A percentile compares a stretch with the other conserved stretches of the same genome.
Evolutionary conservation across 2,888 invertebrate genomes (phyloP).

Genomic region (Polydrusus pterygomalis): DNA sequence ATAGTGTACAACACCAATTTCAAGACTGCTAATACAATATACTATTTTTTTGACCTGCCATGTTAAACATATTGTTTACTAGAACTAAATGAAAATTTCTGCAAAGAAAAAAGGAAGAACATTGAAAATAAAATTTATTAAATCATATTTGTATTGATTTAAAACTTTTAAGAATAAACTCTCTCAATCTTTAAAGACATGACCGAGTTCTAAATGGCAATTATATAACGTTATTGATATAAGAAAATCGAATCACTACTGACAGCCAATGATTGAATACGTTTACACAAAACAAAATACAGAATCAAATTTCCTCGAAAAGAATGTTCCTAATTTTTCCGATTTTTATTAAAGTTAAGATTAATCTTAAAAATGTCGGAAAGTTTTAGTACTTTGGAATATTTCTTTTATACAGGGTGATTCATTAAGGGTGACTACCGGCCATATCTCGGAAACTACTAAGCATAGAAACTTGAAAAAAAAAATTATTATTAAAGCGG

Average conservation of each 20-base stretch:
- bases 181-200: conserved; percentile 30
- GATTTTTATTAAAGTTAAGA: background rate
- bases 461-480: no score
- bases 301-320: background rate
- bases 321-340: background rate
- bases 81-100: no score
- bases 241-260: conserved; percentile 31
- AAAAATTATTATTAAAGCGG: no score
- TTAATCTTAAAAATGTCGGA: background rate
- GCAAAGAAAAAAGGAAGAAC: background rate
- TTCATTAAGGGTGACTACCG: no score
- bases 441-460: no score
- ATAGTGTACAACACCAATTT: no score
- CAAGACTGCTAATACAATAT: no score
- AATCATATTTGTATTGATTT: conserved; percentile 2
- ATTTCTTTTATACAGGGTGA: background rate
- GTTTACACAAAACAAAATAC: conserved; percentile 27
- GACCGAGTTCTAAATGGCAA: conserved; percentile 26
- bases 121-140: background rate
- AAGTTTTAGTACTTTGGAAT: no score
- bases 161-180: conserved; percentile 18
- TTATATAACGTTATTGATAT: conserved; percentile 31
- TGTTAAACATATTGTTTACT: no score
- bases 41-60: no score
- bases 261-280: conserved; percentile 32